Conservation (phyloP, 2,797 vertebrate genomes). For the Poecilia picta region DNA sequence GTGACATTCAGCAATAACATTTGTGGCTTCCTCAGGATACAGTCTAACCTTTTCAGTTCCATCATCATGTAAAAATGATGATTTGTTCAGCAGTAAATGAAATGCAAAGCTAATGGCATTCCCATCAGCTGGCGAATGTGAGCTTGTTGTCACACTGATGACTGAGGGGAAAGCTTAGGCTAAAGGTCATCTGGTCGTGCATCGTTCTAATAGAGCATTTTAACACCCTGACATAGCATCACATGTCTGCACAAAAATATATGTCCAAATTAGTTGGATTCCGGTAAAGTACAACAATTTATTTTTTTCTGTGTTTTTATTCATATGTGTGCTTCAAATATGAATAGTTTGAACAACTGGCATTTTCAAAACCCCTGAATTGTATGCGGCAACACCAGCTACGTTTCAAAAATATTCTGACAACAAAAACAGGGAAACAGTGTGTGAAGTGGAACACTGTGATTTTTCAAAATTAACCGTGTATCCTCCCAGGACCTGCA, state of each 20-base stretch:
- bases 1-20: slow-evolving; percentile 8
- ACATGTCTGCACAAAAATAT: neutral
- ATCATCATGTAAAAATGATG: neutral
- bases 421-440: neutral
- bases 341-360: too few relatives aligned
- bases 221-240: neutral
- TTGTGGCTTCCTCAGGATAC: neutral
- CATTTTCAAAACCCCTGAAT: neutral
- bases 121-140: neutral
- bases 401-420: neutral
- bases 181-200: neutral
- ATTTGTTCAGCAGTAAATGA: slow-evolving; percentile 3
- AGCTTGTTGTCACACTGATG: neutral
- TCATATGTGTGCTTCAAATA: neutral
- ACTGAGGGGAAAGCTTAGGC: neutral
- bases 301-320: neutral
- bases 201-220: neutral
- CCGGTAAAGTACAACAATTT: neutral
- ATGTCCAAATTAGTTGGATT: neutral
- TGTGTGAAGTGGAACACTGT: neutral
- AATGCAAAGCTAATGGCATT: neutral
- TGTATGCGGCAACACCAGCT: neutral
- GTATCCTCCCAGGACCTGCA: neutral
- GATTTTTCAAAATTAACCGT: neutral
- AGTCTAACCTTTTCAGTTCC: neutral